Base-by-base conservation (phyloP, 2,113 vertebrate species). In the Ophthalmolycus amberensis region DNA sequence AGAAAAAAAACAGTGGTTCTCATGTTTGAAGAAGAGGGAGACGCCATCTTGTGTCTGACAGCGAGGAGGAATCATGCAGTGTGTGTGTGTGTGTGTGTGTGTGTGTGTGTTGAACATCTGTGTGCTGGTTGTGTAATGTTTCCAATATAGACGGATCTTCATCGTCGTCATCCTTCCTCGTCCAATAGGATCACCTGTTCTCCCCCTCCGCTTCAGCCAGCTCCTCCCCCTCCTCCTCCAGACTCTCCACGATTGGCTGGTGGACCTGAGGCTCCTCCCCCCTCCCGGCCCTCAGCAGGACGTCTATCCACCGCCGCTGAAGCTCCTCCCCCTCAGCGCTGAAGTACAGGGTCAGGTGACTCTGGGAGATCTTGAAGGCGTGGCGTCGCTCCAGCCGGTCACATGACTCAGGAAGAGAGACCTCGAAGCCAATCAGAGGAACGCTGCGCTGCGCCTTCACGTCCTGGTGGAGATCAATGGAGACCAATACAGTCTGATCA, bases 391-490 rank as follows among this genome's bases (percentile, higher is more conserved):
- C 97, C 65, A 96, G 94, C n/a, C 96, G 95, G 82, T 98, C 97
- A 63, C 95, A 94, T 60, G 95, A 94, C 80, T 97, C 97, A 0
- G 96, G 96, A 0, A 95, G 94, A 25, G 94, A 96, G 66, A 97
- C 96, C 77, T 97, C 96, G 0, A 97, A 97, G 71, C 97, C 97
- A 27, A 97, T 97, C 80, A 98, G 95, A 79, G 97, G 97, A 14
- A 98, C 82, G 34, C 96, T 97, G 67, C 97, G 96, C 91, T 97
- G 97, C 22, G 97, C 97, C 91, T 97, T 97, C 59, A 97, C 97
- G 22, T 98, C 97, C 97, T 98, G 85, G 16, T 0, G 15, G 22
- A 14, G 1, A 54, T 8, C 37, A 40, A 27, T 10, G 25, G 25
- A 25, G 29, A 29, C 29, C 29, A 29, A 29, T 34, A 34, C 34